Evolutionary conservation across 2,888 invertebrate genomes (phyloP), one percentile per base, ranked within the genome.

Genomic region (Panopea generosa): DNA sequence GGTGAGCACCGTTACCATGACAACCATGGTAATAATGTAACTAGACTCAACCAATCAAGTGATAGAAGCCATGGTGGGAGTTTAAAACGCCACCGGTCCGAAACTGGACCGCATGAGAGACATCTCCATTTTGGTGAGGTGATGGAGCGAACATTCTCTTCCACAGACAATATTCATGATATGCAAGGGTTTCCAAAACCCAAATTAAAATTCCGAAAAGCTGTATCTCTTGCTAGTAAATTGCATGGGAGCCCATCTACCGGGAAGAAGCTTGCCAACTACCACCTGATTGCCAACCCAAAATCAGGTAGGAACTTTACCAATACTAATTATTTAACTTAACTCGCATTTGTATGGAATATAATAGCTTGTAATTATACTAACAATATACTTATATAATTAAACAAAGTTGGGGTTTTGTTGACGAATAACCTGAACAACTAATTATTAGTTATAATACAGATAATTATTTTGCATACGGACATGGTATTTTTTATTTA

Each of bases 201-300:
- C 75, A 86, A 86, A 86, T 85, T 88, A 66, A 88, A 90, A 83
- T 91, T 91, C 75, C 86, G 89, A 65, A 90, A 89, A 73, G 87
- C 89, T n/a, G 87, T 89, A 9, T 90, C 90, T 45, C 83, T 91
- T 50, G 89, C 89, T 20, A 89, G 86, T 71, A 87, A 89, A 62
- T 87, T 90, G 38, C 89, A 90, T 70, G 87, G 90, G 61, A 92
- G 92, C 77, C 91, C 92, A 11, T 90, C 90, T 14, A 90, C 91
- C 6, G 90, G 91, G 24, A 77, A 88, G 62, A 91, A 89, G 80
- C 86, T 91, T 63, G 90, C 91, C 59, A 90, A 90, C 72, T 91
- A 91, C 67, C 91, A 90, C 69, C 88, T 91, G 49, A 90, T 91
- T 52, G 85, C 89, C 38, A 90, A 88, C 79, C 85, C 90, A 11